phyloP scores from a whole-genome alignment of 2,797 vertebrate species.

The Acrocephalus scirpaceus region DNA sequence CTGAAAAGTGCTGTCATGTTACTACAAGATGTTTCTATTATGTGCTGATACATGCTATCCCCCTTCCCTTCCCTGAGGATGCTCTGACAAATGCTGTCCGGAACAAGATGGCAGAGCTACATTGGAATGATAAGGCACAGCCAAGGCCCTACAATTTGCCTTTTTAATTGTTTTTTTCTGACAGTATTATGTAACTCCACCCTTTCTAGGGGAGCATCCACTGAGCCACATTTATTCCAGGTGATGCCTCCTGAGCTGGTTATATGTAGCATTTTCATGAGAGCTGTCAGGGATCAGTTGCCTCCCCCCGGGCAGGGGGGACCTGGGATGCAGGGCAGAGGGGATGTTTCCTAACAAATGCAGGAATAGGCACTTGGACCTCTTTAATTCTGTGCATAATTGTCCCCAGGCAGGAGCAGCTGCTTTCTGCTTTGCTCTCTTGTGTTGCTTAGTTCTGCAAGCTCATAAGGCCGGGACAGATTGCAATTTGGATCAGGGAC shows the following conservation, averaged over 20 bases:
- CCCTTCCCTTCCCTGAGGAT: not conserved
- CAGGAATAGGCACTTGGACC: not conserved
- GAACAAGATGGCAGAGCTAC: not conserved
- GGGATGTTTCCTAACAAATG: not conserved
- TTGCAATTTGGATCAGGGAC: not conserved
- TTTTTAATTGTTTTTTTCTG: not conserved
- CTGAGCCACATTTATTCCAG: not conserved
- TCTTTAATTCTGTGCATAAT: not conserved
- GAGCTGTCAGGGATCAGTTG: not conserved
- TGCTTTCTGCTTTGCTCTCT: not conserved
- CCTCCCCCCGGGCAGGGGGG: not conserved
- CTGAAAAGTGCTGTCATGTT: not conserved
- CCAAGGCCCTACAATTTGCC: not conserved
- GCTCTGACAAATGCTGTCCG: not conserved
- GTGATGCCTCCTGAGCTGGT: not conserved
- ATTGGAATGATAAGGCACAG: not conserved
- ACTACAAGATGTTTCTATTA: not conserved
- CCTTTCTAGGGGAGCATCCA: not conserved
- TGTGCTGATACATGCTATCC: not conserved
- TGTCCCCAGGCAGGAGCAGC: not conserved
- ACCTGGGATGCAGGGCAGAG: rapidly evolving
- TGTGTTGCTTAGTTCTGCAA: not conserved
- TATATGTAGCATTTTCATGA: not conserved
- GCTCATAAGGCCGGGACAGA: not conserved
- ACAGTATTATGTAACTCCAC: not conserved